Evolutionary conservation across 2,888 invertebrate genomes (phyloP).

Genomic region (Clunio marinus): DNA sequence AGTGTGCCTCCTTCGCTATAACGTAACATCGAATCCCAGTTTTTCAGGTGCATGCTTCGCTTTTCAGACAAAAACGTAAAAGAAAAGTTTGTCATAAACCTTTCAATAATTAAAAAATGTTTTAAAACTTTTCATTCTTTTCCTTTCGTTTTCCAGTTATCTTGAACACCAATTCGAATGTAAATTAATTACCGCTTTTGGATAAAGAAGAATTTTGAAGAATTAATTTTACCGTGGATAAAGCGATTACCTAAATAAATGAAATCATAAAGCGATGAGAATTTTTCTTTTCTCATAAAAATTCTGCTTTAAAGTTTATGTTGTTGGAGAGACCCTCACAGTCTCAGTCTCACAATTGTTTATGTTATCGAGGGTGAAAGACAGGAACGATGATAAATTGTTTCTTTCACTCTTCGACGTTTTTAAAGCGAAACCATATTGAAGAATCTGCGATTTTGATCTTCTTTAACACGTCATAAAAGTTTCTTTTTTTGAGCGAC

Average conservation of each 20-base stretch:
- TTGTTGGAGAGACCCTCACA: too few relatives aligned
- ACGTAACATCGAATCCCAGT: neutral
- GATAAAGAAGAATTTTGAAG: slow-evolving; percentile 21
- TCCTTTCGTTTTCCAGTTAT: neutral
- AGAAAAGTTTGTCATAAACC: neutral
- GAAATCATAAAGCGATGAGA: too few relatives aligned
- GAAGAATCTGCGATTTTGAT: neutral
- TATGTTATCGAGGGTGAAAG: neutral
- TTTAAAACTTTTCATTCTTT: neutral
- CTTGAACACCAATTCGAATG: neutral
- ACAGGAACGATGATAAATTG: slow-evolving; percentile 28
- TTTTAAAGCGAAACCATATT: slow-evolving; percentile 18
- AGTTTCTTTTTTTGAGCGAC: neutral
- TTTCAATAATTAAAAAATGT: neutral
- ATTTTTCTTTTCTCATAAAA: too few relatives aligned
- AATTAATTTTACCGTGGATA: slow-evolving; percentile 32
- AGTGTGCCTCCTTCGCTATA: neutral
- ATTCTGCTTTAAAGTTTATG: too few relatives aligned
- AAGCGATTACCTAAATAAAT: too few relatives aligned
- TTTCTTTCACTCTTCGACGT: slow-evolving; percentile 17
- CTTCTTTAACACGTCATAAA: slow-evolving; percentile 20
- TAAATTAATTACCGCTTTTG: slow-evolving; percentile 9
- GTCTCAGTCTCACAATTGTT: too few relatives aligned
- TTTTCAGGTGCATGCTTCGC: slow-evolving; percentile 29
- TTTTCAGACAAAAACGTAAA: neutral